phyloP scores from a whole-genome alignment of 2,113 vertebrate species.

The Antidorcas marsupialis region DNA sequence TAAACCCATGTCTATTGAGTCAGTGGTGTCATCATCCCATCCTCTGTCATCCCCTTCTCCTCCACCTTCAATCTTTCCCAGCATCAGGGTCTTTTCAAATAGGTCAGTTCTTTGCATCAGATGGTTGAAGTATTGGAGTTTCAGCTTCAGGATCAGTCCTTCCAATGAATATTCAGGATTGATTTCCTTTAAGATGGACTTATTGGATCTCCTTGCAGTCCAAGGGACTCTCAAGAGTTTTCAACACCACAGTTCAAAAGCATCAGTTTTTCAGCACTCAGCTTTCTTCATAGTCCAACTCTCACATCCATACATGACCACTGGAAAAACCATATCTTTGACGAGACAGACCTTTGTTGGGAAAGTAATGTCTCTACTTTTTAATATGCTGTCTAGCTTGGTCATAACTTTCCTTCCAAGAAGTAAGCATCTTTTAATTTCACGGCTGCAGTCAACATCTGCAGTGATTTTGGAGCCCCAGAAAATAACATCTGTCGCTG shows the following conservation, averaged over 20 bases:
- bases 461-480: neutral
- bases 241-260: neutral
- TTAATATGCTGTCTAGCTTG: neutral
- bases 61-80: neutral
- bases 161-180: neutral
- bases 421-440: neutral
- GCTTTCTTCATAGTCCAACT: neutral
- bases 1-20: neutral
- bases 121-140: neutral
- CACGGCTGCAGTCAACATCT: neutral
- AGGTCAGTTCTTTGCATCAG: neutral
- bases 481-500: neutral
- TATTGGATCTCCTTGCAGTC: neutral
- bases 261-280: rapidly evolving
- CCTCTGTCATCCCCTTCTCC: neutral
- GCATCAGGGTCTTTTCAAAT: neutral
- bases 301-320: neutral
- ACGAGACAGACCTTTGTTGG: neutral
- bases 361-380: neutral
- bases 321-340: neutral
- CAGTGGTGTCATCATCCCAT: neutral
- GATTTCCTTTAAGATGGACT: neutral
- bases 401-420: neutral
- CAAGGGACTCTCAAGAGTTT: neutral
- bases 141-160: neutral